These are phyloP conservation scores for Tragelaphus oryx DNA, from an alignment of 2,797 vertebrate genomes.

Conservation along the genomic window DNA sequence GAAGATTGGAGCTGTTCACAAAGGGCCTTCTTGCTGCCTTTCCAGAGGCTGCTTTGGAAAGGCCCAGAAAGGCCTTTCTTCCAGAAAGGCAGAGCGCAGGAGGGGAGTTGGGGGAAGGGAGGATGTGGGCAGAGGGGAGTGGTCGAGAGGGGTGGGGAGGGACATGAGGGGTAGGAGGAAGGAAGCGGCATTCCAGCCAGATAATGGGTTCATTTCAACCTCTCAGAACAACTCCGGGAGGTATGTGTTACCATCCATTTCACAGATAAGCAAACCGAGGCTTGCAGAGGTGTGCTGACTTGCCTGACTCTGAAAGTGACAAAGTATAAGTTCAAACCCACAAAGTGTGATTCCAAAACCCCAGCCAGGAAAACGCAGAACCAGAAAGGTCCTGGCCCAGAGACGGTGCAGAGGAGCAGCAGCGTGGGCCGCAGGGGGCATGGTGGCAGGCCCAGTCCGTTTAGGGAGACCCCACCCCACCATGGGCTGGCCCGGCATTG, in stretches of 20 bases:
- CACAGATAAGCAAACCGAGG: neutral
- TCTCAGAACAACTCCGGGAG: neutral
- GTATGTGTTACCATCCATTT: neutral
- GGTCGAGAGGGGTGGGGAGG: rapidly evolving
- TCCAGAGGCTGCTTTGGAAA: neutral
- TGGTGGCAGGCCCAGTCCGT: neutral
- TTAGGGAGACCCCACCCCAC: too few species aligned
- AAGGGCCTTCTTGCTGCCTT: neutral
- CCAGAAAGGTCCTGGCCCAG: neutral
- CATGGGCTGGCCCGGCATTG: rapidly evolving
- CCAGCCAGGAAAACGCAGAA: rapidly evolving
- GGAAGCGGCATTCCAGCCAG: neutral
- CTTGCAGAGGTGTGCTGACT: neutral
- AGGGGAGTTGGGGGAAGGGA: neutral
- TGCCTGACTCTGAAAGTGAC: neutral
- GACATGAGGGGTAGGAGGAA: neutral
- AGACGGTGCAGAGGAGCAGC: neutral
- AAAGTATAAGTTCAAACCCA: neutral
- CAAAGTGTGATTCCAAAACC: neutral
- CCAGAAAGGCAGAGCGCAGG: neutral
- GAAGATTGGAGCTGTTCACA: neutral
- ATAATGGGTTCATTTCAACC: neutral
- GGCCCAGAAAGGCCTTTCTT: neutral
- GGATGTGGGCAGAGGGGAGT: neutral
- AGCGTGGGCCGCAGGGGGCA: rapidly evolving